Conservation (phyloP, 2,888 invertebrate species). For the Acleris emargana region DNA sequence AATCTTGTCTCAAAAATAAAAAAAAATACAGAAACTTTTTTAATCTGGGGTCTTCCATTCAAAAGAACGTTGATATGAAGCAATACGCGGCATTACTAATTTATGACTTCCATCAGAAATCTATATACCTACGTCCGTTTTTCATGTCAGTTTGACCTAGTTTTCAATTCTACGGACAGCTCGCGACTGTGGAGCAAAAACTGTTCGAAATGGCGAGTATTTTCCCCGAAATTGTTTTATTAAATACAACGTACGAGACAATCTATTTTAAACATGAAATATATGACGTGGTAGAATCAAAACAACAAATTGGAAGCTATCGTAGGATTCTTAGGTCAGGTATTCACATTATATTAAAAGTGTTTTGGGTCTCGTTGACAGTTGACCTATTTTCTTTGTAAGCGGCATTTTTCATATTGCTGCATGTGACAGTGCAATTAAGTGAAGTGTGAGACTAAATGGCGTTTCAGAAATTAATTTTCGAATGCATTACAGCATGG, state of each 20-base stretch:
- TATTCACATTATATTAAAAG: conserved; percentile 19
- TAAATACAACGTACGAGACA: conserved; percentile 23
- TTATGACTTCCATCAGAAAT: conserved; percentile 5
- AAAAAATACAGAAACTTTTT: too few relatives aligned
- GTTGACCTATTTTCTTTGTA: conserved; percentile 13
- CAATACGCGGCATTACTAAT: neutral
- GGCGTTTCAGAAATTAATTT: neutral
- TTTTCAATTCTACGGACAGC: conserved; percentile 25
- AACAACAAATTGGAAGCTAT: conserved; percentile 19
- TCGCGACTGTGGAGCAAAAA: conserved; percentile 26
- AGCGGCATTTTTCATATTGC: conserved; percentile 10
- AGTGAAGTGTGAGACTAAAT: neutral
- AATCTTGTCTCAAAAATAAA: too few relatives aligned
- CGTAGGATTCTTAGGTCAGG: conserved; percentile 16
- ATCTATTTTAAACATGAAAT: conserved; percentile 25
- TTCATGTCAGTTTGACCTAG: conserved; percentile 32
- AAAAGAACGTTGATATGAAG: too few relatives aligned
- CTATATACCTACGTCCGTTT: neutral
- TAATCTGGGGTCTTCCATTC: too few relatives aligned
- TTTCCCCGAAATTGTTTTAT: conserved; percentile 14
- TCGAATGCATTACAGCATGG: neutral
- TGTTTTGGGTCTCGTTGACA: conserved; percentile 13
- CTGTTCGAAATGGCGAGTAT: conserved; percentile 8
- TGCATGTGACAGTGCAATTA: conserved; percentile 19
- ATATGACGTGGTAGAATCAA: conserved; percentile 23